phyloP scores from a whole-genome alignment of 1,140 invertebrate genomes.

The Drosophila willistoni region DNA sequence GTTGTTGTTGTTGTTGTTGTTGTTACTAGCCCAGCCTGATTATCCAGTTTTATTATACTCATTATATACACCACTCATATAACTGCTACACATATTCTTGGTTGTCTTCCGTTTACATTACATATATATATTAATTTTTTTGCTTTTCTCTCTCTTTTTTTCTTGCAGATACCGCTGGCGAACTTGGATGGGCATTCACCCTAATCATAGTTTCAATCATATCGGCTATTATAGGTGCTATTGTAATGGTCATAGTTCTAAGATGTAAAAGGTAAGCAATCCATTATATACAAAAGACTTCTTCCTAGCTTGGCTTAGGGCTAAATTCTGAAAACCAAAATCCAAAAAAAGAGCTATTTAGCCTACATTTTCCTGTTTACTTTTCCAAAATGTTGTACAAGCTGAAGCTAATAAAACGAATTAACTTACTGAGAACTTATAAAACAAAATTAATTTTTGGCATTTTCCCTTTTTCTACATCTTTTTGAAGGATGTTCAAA shows the following conservation, averaged over 20 bases:
- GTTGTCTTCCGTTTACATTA: neutral
- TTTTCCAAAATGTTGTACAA: too few species aligned
- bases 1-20: conserved; percentile 1
- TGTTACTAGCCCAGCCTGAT: conserved; percentile 15
- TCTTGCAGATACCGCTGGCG: conserved; percentile 83
- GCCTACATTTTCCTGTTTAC: too few species aligned
- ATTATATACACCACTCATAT: conserved; percentile 52
- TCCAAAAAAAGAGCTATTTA: too few species aligned
- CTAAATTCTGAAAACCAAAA: too few species aligned
- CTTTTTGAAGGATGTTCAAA: too few species aligned
- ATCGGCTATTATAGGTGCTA: conserved; percentile 84
- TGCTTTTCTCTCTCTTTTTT: neutral
- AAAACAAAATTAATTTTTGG: too few species aligned
- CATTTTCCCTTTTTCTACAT: too few species aligned
- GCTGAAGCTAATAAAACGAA: too few species aligned
- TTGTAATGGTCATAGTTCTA: conserved; percentile 85
- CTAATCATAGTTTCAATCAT: conserved; percentile 85
- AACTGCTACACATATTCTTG: conserved; percentile 26
- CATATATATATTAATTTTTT: conserved; percentile 18
- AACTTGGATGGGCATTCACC: conserved; percentile 84
- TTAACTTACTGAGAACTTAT: too few species aligned
- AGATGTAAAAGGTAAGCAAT: conserved; percentile 84
- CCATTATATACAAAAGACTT: too few species aligned
- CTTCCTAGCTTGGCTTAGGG: too few species aligned
- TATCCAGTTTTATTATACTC: conserved; percentile 36